Conservation (phyloP, 1,140 invertebrate species). For the Maconellicoccus hirsutus region DNA sequence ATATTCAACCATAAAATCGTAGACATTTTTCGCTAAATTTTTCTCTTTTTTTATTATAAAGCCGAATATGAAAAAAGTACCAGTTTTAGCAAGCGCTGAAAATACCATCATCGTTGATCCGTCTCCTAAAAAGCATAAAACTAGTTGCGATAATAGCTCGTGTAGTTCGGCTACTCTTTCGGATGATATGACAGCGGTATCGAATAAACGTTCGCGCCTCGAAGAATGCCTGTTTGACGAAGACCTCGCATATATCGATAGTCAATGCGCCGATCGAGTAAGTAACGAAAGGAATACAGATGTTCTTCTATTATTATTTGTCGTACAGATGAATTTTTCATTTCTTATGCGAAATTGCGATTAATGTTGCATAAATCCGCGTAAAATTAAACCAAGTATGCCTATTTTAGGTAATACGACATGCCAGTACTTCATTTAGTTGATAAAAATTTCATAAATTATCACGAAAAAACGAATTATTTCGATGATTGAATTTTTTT, state of each 20-base stretch:
- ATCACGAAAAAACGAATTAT: too few species aligned
- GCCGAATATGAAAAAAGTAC: slow-evolving; percentile 27
- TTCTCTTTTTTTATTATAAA: not conserved
- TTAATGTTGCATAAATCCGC: not conserved
- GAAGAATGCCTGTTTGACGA: slow-evolving; percentile 41
- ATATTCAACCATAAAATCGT: not conserved
- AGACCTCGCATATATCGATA: slow-evolving; percentile 43
- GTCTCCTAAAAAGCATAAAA: slow-evolving; percentile 33
- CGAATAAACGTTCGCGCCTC: slow-evolving; percentile 39
- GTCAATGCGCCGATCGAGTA: slow-evolving; percentile 40
- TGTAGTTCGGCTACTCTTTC: slow-evolving; percentile 7
- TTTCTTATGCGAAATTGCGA: not conserved
- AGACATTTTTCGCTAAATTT: not conserved
- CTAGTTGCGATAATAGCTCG: slow-evolving; percentile 24
- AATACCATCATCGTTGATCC: slow-evolving; percentile 31
- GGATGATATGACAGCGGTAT: slow-evolving; percentile 18
- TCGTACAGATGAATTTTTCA: not conserved
- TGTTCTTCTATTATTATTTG: not conserved
- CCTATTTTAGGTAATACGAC: too few species aligned
- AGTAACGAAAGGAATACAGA: too few species aligned
- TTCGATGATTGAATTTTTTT: too few species aligned
- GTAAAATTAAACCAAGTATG: too few species aligned
- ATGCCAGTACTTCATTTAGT: too few species aligned
- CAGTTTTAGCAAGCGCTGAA: slow-evolving; percentile 30
- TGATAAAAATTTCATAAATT: too few species aligned